Base-by-base conservation (phyloP, 2,888 invertebrate genomes). In the Lampropteryx suffumata region DNA sequence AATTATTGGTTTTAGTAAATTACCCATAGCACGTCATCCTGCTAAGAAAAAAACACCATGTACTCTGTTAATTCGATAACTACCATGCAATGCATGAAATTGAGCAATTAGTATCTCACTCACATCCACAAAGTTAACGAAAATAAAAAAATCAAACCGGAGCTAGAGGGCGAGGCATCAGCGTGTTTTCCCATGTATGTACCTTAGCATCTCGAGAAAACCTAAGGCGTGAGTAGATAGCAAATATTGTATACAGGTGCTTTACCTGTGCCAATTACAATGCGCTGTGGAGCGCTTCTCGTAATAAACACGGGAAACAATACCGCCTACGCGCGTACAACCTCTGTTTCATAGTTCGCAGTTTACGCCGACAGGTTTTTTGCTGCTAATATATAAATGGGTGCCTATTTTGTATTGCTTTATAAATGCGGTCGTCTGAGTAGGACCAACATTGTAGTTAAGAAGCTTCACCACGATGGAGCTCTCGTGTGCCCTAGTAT, bases 341-440 rank as follows among this genome's bases (percentile, higher is more conserved):
- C 76, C 73, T 78, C 74, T 65, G 81, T 76, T 82, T 85, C 83
- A 74, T 75, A 69, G 81, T 84, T 87, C 84, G 75, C 75, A 69
- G 82, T 85, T 40, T 35, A 79, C 76, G 67, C 72, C 69, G 76
- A 84, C 84, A 71, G 82, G 89, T 89, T 89, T 88, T 84, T 86
- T 82, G 76, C 73, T 72, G 69, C 73, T 73, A 58, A 78, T 76
- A 73, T n/a, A n/a, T 68, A 78, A 73, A 74, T 75, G 67, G 73
- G 67, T 70, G 71, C 69, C 75, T 85, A 86, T 87, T 86, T 86
- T 81, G 83, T 79, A 74, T 82, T 73, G 85, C 82, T 88, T 88
- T 89, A 89, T 88, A 89, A 89, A 84, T 79, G 78, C 80, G 70
- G 74, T 65, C 70, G 69, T 61, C 61, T 63, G 66, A 67, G 63